These are phyloP conservation scores for Syrrhaptes paradoxus DNA, from an alignment of 2,113 vertebrate genomes.

Conservation along the genomic window DNA sequence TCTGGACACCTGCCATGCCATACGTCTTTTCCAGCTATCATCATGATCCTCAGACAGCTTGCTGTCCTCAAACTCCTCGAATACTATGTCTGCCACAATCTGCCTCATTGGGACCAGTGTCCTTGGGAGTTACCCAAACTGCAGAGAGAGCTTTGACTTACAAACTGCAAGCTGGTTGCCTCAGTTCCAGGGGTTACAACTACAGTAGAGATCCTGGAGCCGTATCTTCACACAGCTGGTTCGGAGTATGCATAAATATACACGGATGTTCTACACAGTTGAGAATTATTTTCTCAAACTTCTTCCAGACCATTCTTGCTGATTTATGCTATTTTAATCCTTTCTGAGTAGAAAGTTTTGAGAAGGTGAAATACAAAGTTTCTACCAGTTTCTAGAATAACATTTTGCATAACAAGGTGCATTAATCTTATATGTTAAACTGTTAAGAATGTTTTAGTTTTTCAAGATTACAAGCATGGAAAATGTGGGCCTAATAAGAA, in stretches of 20 bases:
- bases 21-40: neutral
- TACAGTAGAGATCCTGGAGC: neutral
- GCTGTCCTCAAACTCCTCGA: neutral
- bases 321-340: neutral
- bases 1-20: neutral
- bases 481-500: neutral
- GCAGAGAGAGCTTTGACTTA: neutral
- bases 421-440: neutral
- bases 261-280: accelerated
- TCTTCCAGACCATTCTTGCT: neutral
- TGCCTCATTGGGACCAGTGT: neutral
- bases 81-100: neutral
- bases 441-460: neutral
- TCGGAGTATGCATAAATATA: neutral
- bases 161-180: neutral
- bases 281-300: neutral
- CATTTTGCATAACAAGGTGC: neutral
- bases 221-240: accelerated
- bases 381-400: neutral
- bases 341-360: neutral
- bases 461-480: neutral
- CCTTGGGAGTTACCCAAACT: neutral
- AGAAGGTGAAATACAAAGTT: neutral
- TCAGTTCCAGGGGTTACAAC: neutral
- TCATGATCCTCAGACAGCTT: neutral